Base-by-base conservation (phyloP, 37 sponge, comb jelly and placozoan species). In the Agelas oroides region DNA sequence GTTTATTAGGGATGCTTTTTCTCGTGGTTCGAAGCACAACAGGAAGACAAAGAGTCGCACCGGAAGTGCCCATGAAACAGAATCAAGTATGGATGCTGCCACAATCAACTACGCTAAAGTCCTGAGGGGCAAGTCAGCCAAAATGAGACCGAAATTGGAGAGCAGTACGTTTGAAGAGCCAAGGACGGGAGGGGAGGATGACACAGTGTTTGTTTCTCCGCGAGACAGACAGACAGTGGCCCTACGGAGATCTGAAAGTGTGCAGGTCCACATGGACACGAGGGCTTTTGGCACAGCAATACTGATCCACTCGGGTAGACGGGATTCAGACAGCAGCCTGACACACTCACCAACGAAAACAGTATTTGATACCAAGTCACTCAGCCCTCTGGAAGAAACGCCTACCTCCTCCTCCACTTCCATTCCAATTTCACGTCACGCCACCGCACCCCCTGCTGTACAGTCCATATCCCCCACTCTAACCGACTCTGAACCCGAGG, bases 401-500 rank as follows among this genome's bases (percentile, higher is more conserved):
- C 70, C 59, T 55, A 24, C 20, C 2, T 13, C 37, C 1, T 25
- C 17, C 71, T 0, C 18, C 5, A 2, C 28, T 16, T 41, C 21
- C 1, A 40, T 2, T 12, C 16, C 54, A 30, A 53, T 33, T 46
- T 3, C 46, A 46, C 8, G 6, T 46, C 46, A 8, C 46, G 8
- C 46, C 8, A 8, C 46, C 8, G 8, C 46, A 46, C 6, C 46
- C 46, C 59, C 18, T n/a, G 66, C 27, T 31, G 34, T 28, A 24
- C 1, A 2, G 1, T 34, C 20, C 1, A 17, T 24, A 0, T 39
- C 28, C 71, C 19, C 18, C 5, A 2, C 28, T 16, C 65, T 32
- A 8, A 67, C 66, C 0, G 84, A 84, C 13, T 84, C 84, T 0
- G 84, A 84, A 34, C 37, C 60, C 36, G 84, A 84, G 23, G 81